Conservation (phyloP, 2,888 invertebrate species). For the Saturnia japonica region DNA sequence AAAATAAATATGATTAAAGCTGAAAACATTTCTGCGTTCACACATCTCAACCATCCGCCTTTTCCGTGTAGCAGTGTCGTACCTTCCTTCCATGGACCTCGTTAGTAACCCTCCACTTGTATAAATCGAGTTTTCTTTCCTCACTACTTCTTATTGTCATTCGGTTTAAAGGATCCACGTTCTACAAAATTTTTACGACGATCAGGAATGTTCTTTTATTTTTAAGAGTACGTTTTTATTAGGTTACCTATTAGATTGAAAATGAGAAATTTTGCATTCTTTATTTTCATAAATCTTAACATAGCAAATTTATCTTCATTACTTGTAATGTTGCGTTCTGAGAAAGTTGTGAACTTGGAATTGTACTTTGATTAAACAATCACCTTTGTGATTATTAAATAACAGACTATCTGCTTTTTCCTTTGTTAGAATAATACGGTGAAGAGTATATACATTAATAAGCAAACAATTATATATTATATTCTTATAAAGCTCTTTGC, state of each 20-base stretch:
- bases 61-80: slow-evolving; percentile 60
- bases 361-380: neutral
- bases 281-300: neutral
- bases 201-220: slow-evolving; percentile 9
- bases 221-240: neutral
- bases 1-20: neutral
- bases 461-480: neutral
- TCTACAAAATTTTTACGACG: slow-evolving; percentile 35
- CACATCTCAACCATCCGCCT: slow-evolving; percentile 53
- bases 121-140: slow-evolving; percentile 61
- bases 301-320: neutral
- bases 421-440: neutral
- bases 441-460: neutral
- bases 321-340: neutral
- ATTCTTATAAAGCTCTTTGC: neutral
- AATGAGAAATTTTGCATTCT: neutral
- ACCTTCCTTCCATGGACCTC: slow-evolving; percentile 53
- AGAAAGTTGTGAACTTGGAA: neutral
- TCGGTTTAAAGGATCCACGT: slow-evolving; percentile 46
- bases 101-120: slow-evolving; percentile 56
- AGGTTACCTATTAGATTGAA: neutral
- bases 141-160: slow-evolving; percentile 48
- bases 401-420: neutral
- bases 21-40: slow-evolving; percentile 44
- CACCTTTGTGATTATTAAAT: neutral